Percentiles rank a stretch among this genome's conserved stretches.
phyloP scores from a whole-genome alignment of 2,797 vertebrate genomes.

The Urocyon cinereoargenteus region DNA sequence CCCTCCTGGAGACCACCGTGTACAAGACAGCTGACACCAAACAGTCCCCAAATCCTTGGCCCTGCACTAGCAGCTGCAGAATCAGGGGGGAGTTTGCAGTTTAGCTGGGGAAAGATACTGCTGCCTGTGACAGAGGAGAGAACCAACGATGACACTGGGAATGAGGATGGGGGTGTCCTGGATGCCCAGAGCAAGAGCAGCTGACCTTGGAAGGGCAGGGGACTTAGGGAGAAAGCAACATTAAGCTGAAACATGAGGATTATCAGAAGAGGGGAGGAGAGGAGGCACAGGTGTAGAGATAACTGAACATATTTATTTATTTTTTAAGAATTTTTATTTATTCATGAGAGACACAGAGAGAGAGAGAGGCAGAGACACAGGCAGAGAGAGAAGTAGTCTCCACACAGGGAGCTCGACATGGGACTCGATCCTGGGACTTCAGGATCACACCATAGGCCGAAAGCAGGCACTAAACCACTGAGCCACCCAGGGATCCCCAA shows the following conservation, averaged over 20 bases:
- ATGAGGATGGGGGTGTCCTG: accelerated
- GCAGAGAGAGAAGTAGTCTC: too few species aligned
- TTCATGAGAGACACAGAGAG: too few species aligned
- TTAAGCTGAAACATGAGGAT: not conserved
- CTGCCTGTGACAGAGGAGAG: too few species aligned
- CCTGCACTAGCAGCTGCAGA: not conserved
- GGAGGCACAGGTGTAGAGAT: too few species aligned
- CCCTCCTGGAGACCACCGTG: accelerated
- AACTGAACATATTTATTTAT: not conserved
- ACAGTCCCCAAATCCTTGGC: not conserved
- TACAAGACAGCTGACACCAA: accelerated
- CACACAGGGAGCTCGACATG: too few species aligned
- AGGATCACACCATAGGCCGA: too few species aligned
- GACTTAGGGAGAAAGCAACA: not conserved
- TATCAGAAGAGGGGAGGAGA: not conserved
- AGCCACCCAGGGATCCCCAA: too few species aligned
- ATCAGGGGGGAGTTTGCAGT: accelerated
- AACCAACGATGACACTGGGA: accelerated
- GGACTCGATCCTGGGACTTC: too few species aligned
- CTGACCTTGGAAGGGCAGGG: too few species aligned
- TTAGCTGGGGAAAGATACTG: not conserved
- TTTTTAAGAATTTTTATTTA: too few species aligned
- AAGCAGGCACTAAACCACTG: too few species aligned
- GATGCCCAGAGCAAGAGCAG: not conserved
- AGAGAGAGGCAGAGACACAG: too few species aligned